A percentile compares a stretch with the other conserved stretches of the same genome.
phyloP scores from a whole-genome alignment of 1,140 invertebrate genomes.

The Paralvinella palmiformis region DNA sequence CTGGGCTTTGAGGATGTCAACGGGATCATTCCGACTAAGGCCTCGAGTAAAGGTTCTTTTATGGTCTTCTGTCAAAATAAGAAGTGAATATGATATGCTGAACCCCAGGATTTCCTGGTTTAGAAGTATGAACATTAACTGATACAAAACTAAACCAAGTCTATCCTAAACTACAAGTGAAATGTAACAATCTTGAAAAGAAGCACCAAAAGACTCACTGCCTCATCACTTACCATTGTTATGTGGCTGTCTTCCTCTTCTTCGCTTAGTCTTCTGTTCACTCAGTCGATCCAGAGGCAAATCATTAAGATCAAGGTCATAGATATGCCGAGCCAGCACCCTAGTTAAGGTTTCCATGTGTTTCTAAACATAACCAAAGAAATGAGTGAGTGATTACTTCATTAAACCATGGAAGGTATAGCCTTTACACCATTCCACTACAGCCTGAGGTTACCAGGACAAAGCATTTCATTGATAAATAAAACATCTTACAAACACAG shows the following conservation, averaged over 20 bases:
- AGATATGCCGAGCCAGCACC: slow-evolving; percentile 86
- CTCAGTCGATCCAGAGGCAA: slow-evolving; percentile 76
- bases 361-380: slow-evolving; percentile 62
- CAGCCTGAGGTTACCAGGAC: neutral
- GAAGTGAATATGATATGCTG: neutral
- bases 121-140: too few relatives aligned
- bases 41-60: slow-evolving; percentile 36
- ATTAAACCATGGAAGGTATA: neutral
- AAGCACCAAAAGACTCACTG: neutral
- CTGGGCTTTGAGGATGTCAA: slow-evolving; percentile 1
- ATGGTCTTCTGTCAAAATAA: slow-evolving; percentile 20
- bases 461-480: too few relatives aligned
- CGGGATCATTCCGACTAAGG: slow-evolving; percentile 35
- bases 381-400: slow-evolving; percentile 7
- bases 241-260: neutral
- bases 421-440: neutral
- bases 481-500: too few relatives aligned
- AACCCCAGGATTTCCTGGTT: too few relatives aligned
- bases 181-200: neutral
- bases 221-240: neutral
- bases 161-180: neutral
- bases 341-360: slow-evolving; percentile 91
- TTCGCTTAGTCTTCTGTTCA: slow-evolving; percentile 71
- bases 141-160: neutral
- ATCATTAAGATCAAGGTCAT: slow-evolving; percentile 84